Percentiles rank a stretch among this genome's conserved stretches.
phyloP scores from a whole-genome alignment of 2,797 vertebrate species.

The Sus cebifrons region DNA sequence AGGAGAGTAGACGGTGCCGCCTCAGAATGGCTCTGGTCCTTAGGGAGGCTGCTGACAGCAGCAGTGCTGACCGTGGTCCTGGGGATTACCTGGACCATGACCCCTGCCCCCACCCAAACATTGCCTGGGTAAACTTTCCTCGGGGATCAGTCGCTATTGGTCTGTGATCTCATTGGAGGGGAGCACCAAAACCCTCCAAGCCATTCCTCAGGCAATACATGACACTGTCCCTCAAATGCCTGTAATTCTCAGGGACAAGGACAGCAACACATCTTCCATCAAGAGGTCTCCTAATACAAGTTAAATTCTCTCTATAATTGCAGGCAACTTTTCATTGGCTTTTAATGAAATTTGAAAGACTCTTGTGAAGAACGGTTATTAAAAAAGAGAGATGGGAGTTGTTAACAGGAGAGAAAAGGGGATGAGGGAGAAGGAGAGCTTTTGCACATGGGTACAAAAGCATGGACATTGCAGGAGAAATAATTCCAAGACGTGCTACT shows the following conservation, averaged over 20 bases:
- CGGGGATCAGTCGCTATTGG: not conserved
- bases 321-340: not conserved
- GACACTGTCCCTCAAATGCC: not conserved
- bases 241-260: not conserved
- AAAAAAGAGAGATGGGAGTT: not conserved
- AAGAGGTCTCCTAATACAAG: not conserved
- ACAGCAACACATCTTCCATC: not conserved
- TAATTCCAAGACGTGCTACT: not conserved
- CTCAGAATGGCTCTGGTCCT: not conserved
- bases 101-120: not conserved
- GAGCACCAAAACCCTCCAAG: not conserved
- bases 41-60: not conserved
- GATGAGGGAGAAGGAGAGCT: not conserved
- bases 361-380: not conserved
- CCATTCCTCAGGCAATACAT: not conserved
- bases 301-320: not conserved
- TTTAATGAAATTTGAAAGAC: not conserved
- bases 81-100: not conserved
- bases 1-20: not conserved
- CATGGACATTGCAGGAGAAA: not conserved
- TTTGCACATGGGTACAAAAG: not conserved
- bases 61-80: fast-evolving
- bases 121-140: not conserved
- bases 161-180: not conserved
- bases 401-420: slow-evolving; percentile 13